Percentiles rank a stretch among this genome's conserved stretches.
These are phyloP conservation scores for Larimichthys crocea DNA, from an alignment of 2,113 vertebrate genomes.

Conservation along the genomic window DNA sequence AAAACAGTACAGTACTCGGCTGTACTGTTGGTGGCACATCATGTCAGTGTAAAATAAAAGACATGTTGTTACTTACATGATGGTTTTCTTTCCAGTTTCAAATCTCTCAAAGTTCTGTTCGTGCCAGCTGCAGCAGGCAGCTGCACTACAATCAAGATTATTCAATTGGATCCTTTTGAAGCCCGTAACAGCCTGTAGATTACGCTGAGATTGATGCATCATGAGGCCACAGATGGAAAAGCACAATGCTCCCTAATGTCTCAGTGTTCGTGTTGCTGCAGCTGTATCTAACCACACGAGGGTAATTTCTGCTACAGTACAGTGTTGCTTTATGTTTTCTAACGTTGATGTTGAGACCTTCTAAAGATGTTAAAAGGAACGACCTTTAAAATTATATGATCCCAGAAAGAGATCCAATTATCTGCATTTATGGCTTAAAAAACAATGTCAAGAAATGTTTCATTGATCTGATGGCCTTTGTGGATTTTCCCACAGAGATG, in stretches of 20 bases:
- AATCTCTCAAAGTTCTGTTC: slow-evolving; percentile 30
- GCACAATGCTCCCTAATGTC: slow-evolving; percentile 59
- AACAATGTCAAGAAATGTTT: not conserved
- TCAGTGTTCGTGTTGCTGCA: slow-evolving; percentile 10
- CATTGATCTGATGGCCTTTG: slow-evolving; percentile 22
- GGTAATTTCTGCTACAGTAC: slow-evolving; percentile 21
- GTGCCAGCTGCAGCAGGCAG: slow-evolving; percentile 52
- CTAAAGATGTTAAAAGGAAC: slow-evolving; percentile 11
- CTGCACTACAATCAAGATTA: slow-evolving; percentile 62
- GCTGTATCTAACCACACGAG: slow-evolving; percentile 10
- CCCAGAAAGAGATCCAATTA: slow-evolving; percentile 3
- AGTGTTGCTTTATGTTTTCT: slow-evolving; percentile 5
- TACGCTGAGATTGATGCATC: slow-evolving; percentile 50
- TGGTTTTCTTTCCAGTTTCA: slow-evolving; percentile 21
- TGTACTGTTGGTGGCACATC: not conserved
- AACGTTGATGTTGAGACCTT: not conserved
- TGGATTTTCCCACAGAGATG: not conserved
- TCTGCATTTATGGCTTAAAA: slow-evolving; percentile 6
- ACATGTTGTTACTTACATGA: not conserved
- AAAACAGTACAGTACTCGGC: not conserved
- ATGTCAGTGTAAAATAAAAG: not conserved
- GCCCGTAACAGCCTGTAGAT: slow-evolving; percentile 38
- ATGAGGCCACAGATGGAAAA: slow-evolving; percentile 62
- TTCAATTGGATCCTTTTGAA: slow-evolving; percentile 39
- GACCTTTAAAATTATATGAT: slow-evolving; percentile 28